Evolutionary conservation across 2,113 vertebrate genomes (phyloP), one percentile per base, ranked within the genome.

Genomic region (Brachyhypopomus occidentalis): DNA sequence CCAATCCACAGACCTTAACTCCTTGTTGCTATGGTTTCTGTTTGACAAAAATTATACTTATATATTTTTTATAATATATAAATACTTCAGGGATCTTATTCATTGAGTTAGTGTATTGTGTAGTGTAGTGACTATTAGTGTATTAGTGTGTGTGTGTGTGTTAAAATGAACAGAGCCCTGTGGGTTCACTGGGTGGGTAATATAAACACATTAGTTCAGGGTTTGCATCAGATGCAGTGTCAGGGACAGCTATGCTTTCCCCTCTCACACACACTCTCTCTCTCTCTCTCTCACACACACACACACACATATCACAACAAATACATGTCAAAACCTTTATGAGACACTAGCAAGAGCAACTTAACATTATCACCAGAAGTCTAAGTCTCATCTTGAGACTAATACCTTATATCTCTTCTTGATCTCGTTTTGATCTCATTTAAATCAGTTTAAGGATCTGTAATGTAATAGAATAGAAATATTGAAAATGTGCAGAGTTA

Each of bases 1-100:
- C 92, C 90, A 94, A 88, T 2, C 45, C 94, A 91, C 91, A 94
- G 91, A 87, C 92, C 84, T 23, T 94, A 94, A 94, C 92, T 94
- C 90, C 88, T 11, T 92, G 92, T 94, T 91, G 93, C 91, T 89
- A 89, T 79, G 88, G 90, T 92, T 92, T 90, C 90, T 87, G 88
- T 90, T 30, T 27, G 25, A 12, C 23, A 41, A 76, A 93, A 94
- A 94, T 94, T n/a, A n/a, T n/a, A n/a, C n/a, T n/a, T n/a, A n/a
- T n/a, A n/a, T n/a, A n/a, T n/a, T n/a, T n/a, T 94, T 95, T 92
- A 94, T 72, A 82, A 23, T 77, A 72, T 81, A 86, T 90, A 86
- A 88, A 87, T 80, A 83, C 93, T 89, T 83, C 12, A 67, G 92
- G 86, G 94, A 88, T 81, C 88, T 81, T 75, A 85, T 90, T 90